phyloP scores from a whole-genome alignment of 2,113 vertebrate genomes.

The Hylia prasina region DNA sequence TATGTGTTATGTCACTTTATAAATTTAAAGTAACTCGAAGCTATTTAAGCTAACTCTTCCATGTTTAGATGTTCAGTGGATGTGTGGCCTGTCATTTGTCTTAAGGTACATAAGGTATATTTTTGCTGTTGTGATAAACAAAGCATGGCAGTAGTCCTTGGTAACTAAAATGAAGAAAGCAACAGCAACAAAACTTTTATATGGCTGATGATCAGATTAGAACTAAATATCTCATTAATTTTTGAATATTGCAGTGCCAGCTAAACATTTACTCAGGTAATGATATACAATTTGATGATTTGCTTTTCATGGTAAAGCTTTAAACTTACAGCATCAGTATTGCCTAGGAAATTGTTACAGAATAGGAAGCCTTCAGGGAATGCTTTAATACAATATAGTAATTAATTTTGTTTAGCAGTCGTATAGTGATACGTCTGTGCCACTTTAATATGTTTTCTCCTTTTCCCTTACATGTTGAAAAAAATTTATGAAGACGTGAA shows the following conservation, averaged over 20 bases:
- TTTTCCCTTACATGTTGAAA: neutral
- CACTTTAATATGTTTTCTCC: neutral
- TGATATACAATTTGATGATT: neutral
- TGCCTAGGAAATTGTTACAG: neutral
- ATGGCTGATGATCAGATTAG: neutral
- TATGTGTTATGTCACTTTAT: neutral
- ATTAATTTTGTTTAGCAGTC: neutral
- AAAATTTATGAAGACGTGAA: neutral
- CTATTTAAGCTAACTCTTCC: neutral
- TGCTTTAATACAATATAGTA: neutral
- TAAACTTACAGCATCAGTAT: neutral
- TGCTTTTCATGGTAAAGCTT: neutral
- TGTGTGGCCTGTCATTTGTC: neutral
- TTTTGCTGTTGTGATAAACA: neutral
- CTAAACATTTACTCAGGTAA: neutral
- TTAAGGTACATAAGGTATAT: neutral
- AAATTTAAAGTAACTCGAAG: neutral
- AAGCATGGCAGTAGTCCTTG: neutral
- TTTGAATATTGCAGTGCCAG: neutral
- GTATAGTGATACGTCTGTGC: neutral
- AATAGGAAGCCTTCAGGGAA: neutral
- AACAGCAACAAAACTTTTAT: neutral
- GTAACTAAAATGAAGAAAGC: neutral
- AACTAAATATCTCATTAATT: neutral
- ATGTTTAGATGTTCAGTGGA: neutral